Evolutionary conservation across 1,140 invertebrate species (phyloP), one percentile per base, ranked within the genome.

Genomic region (Reticulitermes speratus): DNA sequence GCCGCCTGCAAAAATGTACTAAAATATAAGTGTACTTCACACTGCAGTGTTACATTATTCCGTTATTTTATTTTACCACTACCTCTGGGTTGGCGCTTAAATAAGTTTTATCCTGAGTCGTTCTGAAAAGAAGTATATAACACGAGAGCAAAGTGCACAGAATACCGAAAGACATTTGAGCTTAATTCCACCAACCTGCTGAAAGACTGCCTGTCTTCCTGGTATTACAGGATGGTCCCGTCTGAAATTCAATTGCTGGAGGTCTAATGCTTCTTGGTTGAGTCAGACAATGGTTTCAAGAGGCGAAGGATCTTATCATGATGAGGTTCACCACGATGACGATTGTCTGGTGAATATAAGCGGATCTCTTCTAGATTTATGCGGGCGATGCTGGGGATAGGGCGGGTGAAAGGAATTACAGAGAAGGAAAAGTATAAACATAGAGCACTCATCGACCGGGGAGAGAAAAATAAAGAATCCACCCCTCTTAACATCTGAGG

Each of bases 391-490:
- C 65, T 25, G 65, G 65, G n/a, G 65, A 75, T 30, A 75, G 7
- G 65, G 65, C n/a, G 25, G 65, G 65, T n/a, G 65, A 14, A 75
- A 8, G 14, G 14, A 75, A 75, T 75, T 75, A 75, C 65, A 75
- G 7, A 30, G 65, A n/a, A 30, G 9, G 16, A 75, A 75, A 75
- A 65, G 21, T 30, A 75, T 75, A 75, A 75, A 75, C 65, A 75
- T 75, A 75, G 25, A 30, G 65, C 5, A 75, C 65, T 75, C 65
- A 75, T 75, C 9, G n/a, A 75, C 16, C 0, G 25, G 25, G 65
- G 65, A 75, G 25, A 75, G 65, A 75, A 30, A 75, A 30, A 75
- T 75, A 75, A 55, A 75, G 59, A 75, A 75, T 75, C 65, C 65
- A 3, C 65, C 65, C 65, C 65, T 75, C 65, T 75, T 55, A 30